A percentile compares a stretch with the other conserved stretches of the same genome.
Conservation (phyloP, 2,797 vertebrate species). For the Fringilla coelebs region DNA sequence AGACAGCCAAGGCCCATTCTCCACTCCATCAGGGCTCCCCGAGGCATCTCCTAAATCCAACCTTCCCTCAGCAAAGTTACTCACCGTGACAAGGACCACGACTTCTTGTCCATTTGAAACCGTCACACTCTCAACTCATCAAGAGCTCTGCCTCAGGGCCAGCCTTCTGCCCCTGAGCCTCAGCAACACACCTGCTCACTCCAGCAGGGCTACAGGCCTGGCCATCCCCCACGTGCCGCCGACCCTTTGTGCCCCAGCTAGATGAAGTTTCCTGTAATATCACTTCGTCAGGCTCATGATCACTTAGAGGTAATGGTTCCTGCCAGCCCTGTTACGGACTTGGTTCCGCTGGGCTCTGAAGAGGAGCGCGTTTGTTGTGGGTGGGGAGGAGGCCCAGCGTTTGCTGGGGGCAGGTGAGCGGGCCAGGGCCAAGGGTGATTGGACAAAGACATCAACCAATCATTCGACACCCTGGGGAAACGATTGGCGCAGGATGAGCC, state of each 20-base stretch:
- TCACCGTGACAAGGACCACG: background rate
- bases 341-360: too few relatives aligned
- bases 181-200: background rate
- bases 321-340: too few relatives aligned
- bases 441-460: too few relatives aligned
- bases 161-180: too few relatives aligned
- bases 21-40: background rate
- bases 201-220: too few relatives aligned
- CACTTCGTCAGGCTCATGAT: fast-evolving
- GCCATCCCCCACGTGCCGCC: too few relatives aligned
- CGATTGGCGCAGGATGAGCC: too few relatives aligned
- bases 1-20: background rate
- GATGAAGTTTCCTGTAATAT: background rate
- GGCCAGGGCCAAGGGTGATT: too few relatives aligned
- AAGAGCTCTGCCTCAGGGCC: background rate
- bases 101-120: background rate
- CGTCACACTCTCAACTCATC: background rate
- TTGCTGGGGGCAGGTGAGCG: too few relatives aligned
- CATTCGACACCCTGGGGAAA: too few relatives aligned
- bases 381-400: too few relatives aligned
- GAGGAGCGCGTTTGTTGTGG: too few relatives aligned
- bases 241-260: background rate
- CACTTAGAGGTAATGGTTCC: background rate
- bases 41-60: background rate
- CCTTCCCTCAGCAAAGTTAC: background rate